Conservation (phyloP, 2,888 invertebrate species). For the Terebella lapidaria region DNA sequence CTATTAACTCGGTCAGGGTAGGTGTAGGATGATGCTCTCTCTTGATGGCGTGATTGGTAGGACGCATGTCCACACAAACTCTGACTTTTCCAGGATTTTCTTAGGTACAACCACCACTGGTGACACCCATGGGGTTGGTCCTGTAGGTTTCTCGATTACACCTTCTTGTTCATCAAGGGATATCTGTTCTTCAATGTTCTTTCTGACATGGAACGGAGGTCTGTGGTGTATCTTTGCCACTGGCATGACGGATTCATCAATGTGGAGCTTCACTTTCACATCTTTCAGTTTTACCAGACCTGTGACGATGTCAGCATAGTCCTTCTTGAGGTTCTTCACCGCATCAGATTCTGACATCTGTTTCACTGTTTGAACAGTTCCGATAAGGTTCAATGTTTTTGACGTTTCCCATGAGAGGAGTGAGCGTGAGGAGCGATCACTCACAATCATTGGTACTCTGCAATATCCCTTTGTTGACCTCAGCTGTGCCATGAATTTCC, state of each 20-base stretch:
- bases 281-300: constrained; percentile 12
- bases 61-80: constrained; percentile 29
- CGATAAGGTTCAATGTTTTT: neutral
- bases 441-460: no score
- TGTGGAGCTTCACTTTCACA: neutral
- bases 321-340: neutral
- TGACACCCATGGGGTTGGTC: constrained; percentile 13
- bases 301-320: constrained; percentile 1
- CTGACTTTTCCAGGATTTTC: constrained; percentile 19
- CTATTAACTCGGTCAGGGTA: constrained; percentile 10
- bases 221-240: neutral
- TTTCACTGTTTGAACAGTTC: neutral
- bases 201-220: neutral
- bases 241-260: constrained; percentile 4
- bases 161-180: neutral
- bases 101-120: constrained; percentile 5
- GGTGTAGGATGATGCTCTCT: constrained; percentile 16
- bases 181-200: constrained; percentile 5
- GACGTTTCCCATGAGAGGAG: no score
- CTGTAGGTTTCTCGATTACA: constrained; percentile 11
- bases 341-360: neutral
- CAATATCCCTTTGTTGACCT: no score
- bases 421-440: no score
- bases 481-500: neutral
- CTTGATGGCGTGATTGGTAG: constrained; percentile 22